Evolutionary conservation across 2,888 invertebrate genomes (phyloP), one percentile per base, ranked within the genome.

Genomic region (Abrostola triplasia): DNA sequence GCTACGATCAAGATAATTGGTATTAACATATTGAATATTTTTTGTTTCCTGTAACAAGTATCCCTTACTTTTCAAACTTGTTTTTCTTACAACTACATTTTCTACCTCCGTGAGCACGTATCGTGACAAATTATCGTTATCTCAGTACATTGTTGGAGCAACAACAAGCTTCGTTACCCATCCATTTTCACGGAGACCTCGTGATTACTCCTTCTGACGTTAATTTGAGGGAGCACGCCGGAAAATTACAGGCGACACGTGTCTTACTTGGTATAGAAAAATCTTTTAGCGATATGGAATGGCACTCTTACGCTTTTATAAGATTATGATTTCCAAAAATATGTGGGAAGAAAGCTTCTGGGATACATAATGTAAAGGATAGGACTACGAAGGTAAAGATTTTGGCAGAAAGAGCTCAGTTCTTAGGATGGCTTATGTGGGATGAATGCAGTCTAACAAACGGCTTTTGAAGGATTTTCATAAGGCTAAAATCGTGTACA

Each of bases 181-280:
- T 70, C 79, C 74, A 70, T 80, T 82, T 71, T 60, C 67, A 73
- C 67, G 73, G 72, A 73, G 79, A 80, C 80, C 73, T 81, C 73
- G 74, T 72, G 77, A 82, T 75, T 65, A 66, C 60, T 58, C 57
- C 52, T 37, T 47, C 48, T 55, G 53, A 64, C 72, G 66, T 70
- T 85, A 80, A 87, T 84, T 85, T 77, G 66, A 68, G 70, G 76
- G 79, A 67, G 82, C 78, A 75, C 62, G 64, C 66, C 70, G 80
- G 84, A 83, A 84, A 84, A 84, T 86, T 82, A 80, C 73, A 60
- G 59, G 57, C 55, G 52, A 59, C 65, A 70, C 71, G 38, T 58
- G 55, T 57, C 70, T 77, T 71, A 70, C 61, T 65, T 72, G 59
- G 61, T 47, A 51, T 59, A 54, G 49, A 44, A 65, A 67, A 41